Base-by-base conservation (phyloP, 2,888 invertebrate species). In the Eupithecia exiguata region DNA sequence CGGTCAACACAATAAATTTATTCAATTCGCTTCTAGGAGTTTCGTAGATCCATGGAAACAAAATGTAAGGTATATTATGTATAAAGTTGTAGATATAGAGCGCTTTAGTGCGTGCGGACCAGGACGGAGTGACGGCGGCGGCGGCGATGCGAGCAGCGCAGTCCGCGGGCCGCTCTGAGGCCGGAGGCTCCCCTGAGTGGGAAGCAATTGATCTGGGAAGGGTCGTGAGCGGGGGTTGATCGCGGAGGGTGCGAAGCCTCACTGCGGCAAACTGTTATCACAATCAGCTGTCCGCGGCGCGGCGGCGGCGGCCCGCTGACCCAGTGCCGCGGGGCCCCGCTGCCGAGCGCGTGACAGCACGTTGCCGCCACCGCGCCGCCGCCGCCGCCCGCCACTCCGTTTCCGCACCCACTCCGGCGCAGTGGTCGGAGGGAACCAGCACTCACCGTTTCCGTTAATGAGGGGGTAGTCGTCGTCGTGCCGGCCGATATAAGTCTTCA, bases 401-500 rank as follows among this genome's bases (percentile, higher is more conserved):
- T 36, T 63, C 70, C 43, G 35, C 35, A 21, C 49, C 53, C 9
- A 35, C 38, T 18, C 46, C 7, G 40, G 65, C 66, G 3, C 30
- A 30, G 30, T 30, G 1, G 30, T 30, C 30, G 30, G 69, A 75
- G 70, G 10, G n/a, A 14, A 40, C 10, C 7, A n/a, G 18, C 83
- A 94, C 95, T 95, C 92, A 96, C 96, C 96, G 92, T 96, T 96
- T 95, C 97, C 97, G 95, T 96, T 96, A 90, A 97, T 96, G 83
- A 97, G 95, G 87, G 97, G 97, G 94, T 96, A 97, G 94, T 96
- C 96, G 93, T 96, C 96, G 95, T 96, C 97, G 92, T 97, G 97
- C 92, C 97, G 96, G 93, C 96, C 96, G 92, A 97, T 96, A 95
- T 97, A 96, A 88, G 97, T 97, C 96, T 97, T 97, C 91, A 96